phyloP scores from a whole-genome alignment of 1,140 invertebrate species.

The Hestina assimilis region DNA sequence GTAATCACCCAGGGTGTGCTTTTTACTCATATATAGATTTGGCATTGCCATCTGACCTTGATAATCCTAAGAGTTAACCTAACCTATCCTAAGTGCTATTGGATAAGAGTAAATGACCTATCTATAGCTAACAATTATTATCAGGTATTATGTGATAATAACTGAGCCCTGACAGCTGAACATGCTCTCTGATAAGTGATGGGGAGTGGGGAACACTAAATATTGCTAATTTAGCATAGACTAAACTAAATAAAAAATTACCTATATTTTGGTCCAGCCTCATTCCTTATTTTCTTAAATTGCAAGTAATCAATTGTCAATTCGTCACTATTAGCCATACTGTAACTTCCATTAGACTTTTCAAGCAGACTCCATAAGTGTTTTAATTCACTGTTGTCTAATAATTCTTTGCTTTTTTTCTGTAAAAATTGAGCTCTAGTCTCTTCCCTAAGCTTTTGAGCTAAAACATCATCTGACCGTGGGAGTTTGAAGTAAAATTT shows the following conservation, averaged over 20 bases:
- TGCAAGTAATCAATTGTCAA: conserved; percentile 92
- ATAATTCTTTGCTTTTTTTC: conserved; percentile 87
- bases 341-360: conserved; percentile 84
- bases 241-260: conserved; percentile 38
- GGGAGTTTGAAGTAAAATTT: conserved; percentile 90
- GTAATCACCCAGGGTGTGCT: too few species aligned
- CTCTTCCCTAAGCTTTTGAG: conserved; percentile 91
- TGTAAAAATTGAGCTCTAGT: conserved; percentile 91
- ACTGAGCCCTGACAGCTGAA: too few species aligned
- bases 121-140: too few species aligned
- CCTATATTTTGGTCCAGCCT: conserved; percentile 86
- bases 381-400: conserved; percentile 93
- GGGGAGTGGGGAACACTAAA: too few species aligned
- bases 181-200: too few species aligned
- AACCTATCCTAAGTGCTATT: too few species aligned
- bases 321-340: conserved; percentile 83
- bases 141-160: too few species aligned
- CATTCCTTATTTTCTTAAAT: conserved; percentile 86
- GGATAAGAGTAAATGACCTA: too few species aligned
- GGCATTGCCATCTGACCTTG: too few species aligned
- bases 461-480: conserved; percentile 85
- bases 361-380: conserved; percentile 90
- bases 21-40: too few species aligned
- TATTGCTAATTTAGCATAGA: background rate
- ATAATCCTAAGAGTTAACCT: too few species aligned